Evolutionary conservation across 2,797 vertebrate genomes (phyloP), one percentile per base, ranked within the genome.

Genomic region (Pseudocheirus occidentalis): DNA sequence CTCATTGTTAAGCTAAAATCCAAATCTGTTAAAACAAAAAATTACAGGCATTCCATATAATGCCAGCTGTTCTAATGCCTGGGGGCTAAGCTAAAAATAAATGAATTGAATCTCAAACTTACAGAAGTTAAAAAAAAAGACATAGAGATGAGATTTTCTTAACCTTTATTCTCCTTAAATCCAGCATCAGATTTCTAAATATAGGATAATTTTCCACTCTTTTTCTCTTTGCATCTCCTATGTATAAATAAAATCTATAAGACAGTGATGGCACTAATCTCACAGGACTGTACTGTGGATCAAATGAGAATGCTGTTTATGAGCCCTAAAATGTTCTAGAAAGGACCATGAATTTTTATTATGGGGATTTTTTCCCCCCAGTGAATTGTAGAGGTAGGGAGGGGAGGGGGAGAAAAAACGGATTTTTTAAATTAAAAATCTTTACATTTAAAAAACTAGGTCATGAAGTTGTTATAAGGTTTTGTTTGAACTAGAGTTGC

Each of bases 1-100:
- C 91, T 92, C 14, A 40, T 13, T 93, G 94, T 90, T 81, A 62
- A 92, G 14, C 52, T 81, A 94, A 96, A 93, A 40, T 95, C n/a
- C 57, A 93, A 91, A 58, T 58, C 89, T 10, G 59, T 81, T 89
- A 52, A 94, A 95, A 58, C 2, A 46, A 93, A 57, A 40, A 95
- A 91, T 81, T 46, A 40, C 16, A 81, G n/a, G 16, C 66, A 81
- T 1, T 95, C 5, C 62, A 59, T 59, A 46, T 46, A 31, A 90
- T 54, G 56, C n/a, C 73, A 92, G 57, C 1, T 94, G 5, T 90
- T 95, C 90, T 95, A 62, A 59, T 89, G 89, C 87, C 12, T 52
- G 28, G 24, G 0, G 55, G 50, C 40, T 93, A 95, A 94, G 54
- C 57, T 94, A 95, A 95, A 95, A 94, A 90, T 46, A 93, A 92